phyloP scores from a whole-genome alignment of 64 coral and sea anemone genomes.

The Pachyseris speciosa region DNA sequence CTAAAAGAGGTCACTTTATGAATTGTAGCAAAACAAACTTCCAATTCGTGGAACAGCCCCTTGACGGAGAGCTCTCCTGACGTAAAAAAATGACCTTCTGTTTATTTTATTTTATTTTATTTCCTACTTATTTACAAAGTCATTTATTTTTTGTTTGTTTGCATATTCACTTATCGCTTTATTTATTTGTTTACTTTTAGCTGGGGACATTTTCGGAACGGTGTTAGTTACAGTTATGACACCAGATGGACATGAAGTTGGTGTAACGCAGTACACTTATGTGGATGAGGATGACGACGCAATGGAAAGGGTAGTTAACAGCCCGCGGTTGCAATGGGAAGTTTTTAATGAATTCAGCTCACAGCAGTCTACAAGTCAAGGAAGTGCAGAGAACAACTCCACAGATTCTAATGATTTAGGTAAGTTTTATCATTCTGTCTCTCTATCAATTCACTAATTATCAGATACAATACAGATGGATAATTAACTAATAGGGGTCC shows the following conservation, averaged over 20 bases:
- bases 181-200: neutral
- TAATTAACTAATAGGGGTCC: too few relatives aligned
- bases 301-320: neutral
- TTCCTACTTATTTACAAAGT: too few relatives aligned
- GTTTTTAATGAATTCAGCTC: neutral
- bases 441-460: too few relatives aligned
- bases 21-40: too few relatives aligned
- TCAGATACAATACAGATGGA: too few relatives aligned
- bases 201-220: neutral
- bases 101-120: neutral
- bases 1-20: too few relatives aligned
- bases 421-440: too few relatives aligned
- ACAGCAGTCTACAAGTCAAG: neutral
- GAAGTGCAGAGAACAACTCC: neutral
- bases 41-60: too few relatives aligned
- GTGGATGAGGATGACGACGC: neutral
- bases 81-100: neutral
- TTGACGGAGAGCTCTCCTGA: too few relatives aligned
- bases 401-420: neutral
- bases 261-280: neutral
- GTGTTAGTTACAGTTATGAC: neutral
- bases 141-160: too few relatives aligned
- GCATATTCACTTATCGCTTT: too few relatives aligned
- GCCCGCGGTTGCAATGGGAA: neutral
- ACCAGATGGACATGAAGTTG: neutral